These are phyloP conservation scores for Grantiella picta DNA, from an alignment of 2,113 vertebrate species.

Conservation along the genomic window DNA sequence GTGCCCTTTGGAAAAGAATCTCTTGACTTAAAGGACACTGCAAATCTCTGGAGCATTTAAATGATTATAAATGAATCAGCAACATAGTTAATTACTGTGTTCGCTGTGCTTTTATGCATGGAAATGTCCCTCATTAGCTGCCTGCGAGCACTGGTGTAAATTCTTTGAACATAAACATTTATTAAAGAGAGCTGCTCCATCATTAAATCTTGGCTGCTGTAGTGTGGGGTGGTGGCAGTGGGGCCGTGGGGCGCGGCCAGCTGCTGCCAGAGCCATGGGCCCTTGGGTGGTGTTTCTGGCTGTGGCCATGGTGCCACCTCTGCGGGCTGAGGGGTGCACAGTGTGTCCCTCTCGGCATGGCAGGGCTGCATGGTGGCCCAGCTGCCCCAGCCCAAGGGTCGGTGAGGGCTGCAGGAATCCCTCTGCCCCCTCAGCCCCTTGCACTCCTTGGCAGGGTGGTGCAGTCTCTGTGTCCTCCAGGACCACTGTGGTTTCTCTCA, in stretches of 20 bases:
- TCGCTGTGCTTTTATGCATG: conserved; percentile 43
- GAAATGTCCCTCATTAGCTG: conserved; percentile 57
- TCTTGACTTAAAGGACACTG: conserved; percentile 42
- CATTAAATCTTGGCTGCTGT: background rate
- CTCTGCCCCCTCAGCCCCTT: background rate
- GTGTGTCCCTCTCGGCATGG: no score
- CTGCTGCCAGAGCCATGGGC: background rate
- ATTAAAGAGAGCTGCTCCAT: background rate
- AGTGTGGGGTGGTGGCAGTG: fast-evolving
- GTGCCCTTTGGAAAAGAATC: background rate
- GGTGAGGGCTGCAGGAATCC: background rate
- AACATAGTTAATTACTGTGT: conserved; percentile 60
- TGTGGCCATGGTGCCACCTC: fast-evolving
- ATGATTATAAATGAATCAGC: conserved; percentile 63
- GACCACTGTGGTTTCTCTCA: background rate
- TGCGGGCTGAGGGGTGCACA: background rate
- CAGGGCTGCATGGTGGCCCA: no score
- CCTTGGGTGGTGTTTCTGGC: fast-evolving
- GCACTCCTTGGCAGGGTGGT: background rate
- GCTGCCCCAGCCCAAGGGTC: no score
- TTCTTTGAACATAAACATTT: conserved; percentile 56
- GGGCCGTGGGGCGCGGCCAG: fast-evolving
- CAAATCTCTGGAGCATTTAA: conserved; percentile 35
- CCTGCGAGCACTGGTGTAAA: conserved; percentile 8
- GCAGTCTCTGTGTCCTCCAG: background rate